Conservation (phyloP, 2,888 invertebrate species). For the Lasioglossum morio region DNA sequence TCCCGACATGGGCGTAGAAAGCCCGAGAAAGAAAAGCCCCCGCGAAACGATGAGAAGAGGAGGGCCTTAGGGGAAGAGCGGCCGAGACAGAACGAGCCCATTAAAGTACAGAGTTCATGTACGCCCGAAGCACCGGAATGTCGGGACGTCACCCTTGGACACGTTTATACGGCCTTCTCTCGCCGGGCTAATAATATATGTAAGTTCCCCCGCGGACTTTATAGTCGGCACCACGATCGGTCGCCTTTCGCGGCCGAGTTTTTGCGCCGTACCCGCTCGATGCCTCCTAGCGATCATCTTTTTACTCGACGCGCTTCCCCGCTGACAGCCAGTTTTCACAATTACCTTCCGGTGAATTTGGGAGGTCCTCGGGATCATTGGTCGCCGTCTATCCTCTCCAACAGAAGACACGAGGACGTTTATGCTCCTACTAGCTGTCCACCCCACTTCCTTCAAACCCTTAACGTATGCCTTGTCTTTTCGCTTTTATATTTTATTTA, state of each 20-base stretch:
- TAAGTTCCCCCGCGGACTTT: conserved; percentile 62
- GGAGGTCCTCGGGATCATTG: background rate
- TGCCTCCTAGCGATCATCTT: conserved; percentile 2
- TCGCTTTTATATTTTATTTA: background rate
- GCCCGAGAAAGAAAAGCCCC: conserved; percentile 17
- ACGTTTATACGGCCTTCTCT: conserved; percentile 65
- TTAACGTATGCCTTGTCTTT: background rate
- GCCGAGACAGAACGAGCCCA: conserved; percentile 61
- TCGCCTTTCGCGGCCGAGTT: conserved; percentile 37
- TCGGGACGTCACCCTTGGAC: conserved; percentile 69
- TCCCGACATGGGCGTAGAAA: conserved; percentile 30
- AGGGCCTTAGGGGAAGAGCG: conserved; percentile 3
- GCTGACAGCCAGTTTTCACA: background rate
- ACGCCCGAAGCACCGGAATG: conserved; percentile 65
- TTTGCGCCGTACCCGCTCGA: background rate
- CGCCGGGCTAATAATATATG: conserved; percentile 66
- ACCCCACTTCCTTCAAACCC: background rate
- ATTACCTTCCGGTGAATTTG: conserved; percentile 10
- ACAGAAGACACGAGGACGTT: background rate
- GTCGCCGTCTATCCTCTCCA: background rate
- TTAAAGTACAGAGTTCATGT: conserved; percentile 73
- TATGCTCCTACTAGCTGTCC: background rate
- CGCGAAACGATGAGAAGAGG: conserved; percentile 26
- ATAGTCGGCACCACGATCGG: conserved; percentile 59
- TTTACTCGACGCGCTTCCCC: background rate